Conservation (phyloP, 2,113 vertebrate species). For the Gavia stellata region DNA sequence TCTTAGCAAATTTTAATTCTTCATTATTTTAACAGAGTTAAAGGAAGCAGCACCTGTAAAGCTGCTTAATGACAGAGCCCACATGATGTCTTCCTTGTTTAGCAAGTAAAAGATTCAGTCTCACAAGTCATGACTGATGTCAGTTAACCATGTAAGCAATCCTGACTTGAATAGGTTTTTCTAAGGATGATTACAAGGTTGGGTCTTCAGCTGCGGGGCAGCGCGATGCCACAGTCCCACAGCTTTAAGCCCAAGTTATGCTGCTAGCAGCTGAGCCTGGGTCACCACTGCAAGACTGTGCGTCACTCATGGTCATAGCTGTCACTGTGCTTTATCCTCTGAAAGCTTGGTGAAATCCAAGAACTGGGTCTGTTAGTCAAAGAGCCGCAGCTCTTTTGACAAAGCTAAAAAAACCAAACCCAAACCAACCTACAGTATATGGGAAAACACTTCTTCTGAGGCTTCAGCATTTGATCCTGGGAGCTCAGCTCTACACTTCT, state of each 20-base stretch:
- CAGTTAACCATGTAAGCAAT: neutral
- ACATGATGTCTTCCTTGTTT: neutral
- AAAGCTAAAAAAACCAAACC: neutral
- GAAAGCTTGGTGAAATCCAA: neutral
- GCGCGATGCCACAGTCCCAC: neutral
- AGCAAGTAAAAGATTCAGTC: neutral
- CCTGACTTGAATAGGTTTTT: neutral
- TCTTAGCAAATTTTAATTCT: neutral
- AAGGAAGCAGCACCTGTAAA: neutral
- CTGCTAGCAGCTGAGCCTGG: neutral
- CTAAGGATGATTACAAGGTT: neutral
- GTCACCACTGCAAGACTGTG: rapidly evolving
- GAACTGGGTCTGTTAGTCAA: neutral
- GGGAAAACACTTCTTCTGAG: neutral
- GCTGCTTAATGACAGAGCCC: neutral
- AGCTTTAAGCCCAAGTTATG: neutral
- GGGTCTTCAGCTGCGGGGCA: neutral
- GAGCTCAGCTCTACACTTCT: neutral
- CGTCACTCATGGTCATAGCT: neutral
- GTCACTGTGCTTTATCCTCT: neutral
- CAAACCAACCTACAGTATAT: rapidly evolving
- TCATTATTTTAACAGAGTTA: neutral
- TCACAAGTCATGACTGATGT: neutral
- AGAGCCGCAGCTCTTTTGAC: neutral
- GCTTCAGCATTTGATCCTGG: neutral